phyloP scores from a whole-genome alignment of 2,113 vertebrate species.

The Mystacornis crossleyi region DNA sequence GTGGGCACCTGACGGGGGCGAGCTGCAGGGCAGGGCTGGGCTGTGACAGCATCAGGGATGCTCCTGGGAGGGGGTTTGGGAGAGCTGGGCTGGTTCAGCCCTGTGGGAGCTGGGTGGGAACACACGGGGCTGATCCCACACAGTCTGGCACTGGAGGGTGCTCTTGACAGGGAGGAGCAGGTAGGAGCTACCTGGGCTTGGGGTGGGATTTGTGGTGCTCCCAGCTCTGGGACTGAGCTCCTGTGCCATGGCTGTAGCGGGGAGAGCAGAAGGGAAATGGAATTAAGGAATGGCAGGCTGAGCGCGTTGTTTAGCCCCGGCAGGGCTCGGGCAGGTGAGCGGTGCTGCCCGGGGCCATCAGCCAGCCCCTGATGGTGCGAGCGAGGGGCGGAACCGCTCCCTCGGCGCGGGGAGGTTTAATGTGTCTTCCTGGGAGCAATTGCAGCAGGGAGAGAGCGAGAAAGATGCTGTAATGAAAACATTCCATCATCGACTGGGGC shows the following conservation, averaged over 20 bases:
- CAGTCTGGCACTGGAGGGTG: background rate
- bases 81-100: rapidly evolving
- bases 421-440: background rate
- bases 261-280: background rate
- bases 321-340: background rate
- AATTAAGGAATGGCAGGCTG: background rate
- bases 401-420: background rate
- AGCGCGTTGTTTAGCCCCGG: background rate
- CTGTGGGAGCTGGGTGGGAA: background rate
- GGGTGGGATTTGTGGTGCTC: background rate
- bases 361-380: rapidly evolving
- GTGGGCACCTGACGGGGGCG: rapidly evolving
- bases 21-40: background rate
- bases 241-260: rapidly evolving
- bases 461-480: constrained; percentile 33
- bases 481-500: constrained; percentile 6
- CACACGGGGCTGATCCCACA: background rate
- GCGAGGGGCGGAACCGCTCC: background rate
- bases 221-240: background rate
- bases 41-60: background rate
- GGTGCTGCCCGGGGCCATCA: background rate
- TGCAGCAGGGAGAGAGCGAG: background rate
- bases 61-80: background rate
- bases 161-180: background rate
- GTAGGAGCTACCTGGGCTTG: rapidly evolving